These are phyloP conservation scores for Brachionus plicatilis DNA, from an alignment of 1,140 invertebrate genomes.

Conservation along the genomic window DNA sequence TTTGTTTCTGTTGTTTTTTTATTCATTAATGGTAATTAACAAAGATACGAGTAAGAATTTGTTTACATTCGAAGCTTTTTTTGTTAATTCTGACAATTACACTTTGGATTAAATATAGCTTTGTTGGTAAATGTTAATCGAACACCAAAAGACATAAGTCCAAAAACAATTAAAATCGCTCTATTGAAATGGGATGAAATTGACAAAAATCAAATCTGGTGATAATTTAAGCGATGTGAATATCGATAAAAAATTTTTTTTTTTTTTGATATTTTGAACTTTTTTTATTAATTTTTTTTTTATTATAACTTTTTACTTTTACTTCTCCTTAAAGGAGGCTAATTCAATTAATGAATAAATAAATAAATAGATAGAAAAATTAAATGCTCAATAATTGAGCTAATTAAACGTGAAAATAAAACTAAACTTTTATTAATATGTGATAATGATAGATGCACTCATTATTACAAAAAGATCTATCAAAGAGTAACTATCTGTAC, in stretches of 20 bases:
- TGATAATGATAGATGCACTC: no score
- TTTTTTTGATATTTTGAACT: no score
- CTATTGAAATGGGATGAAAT: neutral
- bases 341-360: no score
- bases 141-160: neutral
- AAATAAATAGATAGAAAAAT: no score
- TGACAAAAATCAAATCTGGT: neutral
- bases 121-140: neutral
- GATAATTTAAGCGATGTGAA: neutral
- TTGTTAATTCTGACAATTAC: neutral
- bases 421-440: neutral
- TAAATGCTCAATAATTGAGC: neutral
- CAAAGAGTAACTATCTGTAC: neutral
- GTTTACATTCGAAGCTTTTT: neutral
- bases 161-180: neutral
- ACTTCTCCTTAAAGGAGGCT: no score
- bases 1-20: no score
- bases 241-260: no score
- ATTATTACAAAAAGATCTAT: neutral
- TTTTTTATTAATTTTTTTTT: no score
- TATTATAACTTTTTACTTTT: no score
- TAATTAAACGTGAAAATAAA: neutral
- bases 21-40: neutral
- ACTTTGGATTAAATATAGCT: neutral
- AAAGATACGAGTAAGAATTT: neutral